Base-by-base conservation (phyloP, 2,888 invertebrate species). In the Leptinotarsa haldemani region DNA sequence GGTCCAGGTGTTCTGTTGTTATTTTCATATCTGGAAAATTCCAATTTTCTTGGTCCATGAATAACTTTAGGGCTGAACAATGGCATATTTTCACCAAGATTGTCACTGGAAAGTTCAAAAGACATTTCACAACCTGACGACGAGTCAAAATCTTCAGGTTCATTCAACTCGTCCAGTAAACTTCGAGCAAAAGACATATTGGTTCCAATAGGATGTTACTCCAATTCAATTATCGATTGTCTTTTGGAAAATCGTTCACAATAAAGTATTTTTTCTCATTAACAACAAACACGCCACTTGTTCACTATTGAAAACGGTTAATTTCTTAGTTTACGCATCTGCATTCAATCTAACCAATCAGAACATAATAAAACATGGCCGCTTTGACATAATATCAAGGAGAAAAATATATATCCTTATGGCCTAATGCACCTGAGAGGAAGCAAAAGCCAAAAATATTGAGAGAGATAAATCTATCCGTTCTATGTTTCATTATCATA, bases 91-190 rank as follows among this genome's bases (percentile, higher is more conserved):
- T 77, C 77, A 64, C 67, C 74, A 25, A 77, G 67, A 74, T 82
- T 87, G 67, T 89, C 92, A 73, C 89, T 90, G 80, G 91, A 90
- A 83, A 90, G 89, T 83, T 92, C 92, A 82, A 90, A 91, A 84
- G 92, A 91, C 88, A 92, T 90, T 86, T 92, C 92, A 87, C 91
- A 90, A 78, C 89, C 89, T 73, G 92, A 91, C n/a, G 86, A 86
- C 4, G 84, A 84, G 79, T 87, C 86, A 46, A 87, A 82, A 77
- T 86, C 85, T 71, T 86, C 85, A 25, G 73, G 75, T 72, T 84
- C 82, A 48, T 78, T 80, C 22, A 83, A 77, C 53, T 85, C 85
- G 47, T 81, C 83, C 48, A 77, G 78, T 65, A 80, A 71, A 75
- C 78, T 83, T 73, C 80, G 78, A 48, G 78, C 76, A 66, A 76